A percentile compares a stretch with the other conserved stretches of the same genome.
phyloP scores from a whole-genome alignment of 2,797 vertebrate species.

The Prionace glauca region DNA sequence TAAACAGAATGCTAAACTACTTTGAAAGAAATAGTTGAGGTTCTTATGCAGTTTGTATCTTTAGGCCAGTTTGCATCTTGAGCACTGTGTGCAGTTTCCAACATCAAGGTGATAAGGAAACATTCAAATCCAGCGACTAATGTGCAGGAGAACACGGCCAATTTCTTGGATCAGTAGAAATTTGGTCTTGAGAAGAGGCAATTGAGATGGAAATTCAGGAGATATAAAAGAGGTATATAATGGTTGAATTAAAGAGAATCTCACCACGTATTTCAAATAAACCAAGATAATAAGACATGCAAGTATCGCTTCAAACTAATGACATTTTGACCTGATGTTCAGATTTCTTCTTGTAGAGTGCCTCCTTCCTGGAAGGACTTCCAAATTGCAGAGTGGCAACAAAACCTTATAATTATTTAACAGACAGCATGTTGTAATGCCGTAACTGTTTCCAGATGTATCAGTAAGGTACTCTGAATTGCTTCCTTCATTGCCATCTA shows the following conservation, averaged over 20 bases:
- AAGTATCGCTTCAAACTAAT: background rate
- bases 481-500: background rate
- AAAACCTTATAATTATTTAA: background rate
- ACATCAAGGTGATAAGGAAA: background rate
- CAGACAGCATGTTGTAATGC: background rate
- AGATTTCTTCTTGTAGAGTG: background rate
- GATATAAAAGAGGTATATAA: too few relatives aligned
- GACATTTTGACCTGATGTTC: background rate
- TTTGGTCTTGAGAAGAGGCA: background rate
- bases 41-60: background rate
- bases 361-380: background rate
- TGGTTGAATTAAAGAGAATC: background rate
- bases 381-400: background rate
- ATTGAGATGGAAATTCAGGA: background rate
- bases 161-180: background rate
- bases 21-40: background rate
- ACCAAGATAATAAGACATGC: background rate
- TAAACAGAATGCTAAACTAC: background rate
- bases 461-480: background rate
- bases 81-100: background rate
- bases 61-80: background rate
- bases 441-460: background rate
- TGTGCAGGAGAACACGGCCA: background rate
- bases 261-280: background rate
- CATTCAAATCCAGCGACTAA: background rate